Conservation (phyloP, 2,888 invertebrate species). For the Diplazon laetatorius region DNA sequence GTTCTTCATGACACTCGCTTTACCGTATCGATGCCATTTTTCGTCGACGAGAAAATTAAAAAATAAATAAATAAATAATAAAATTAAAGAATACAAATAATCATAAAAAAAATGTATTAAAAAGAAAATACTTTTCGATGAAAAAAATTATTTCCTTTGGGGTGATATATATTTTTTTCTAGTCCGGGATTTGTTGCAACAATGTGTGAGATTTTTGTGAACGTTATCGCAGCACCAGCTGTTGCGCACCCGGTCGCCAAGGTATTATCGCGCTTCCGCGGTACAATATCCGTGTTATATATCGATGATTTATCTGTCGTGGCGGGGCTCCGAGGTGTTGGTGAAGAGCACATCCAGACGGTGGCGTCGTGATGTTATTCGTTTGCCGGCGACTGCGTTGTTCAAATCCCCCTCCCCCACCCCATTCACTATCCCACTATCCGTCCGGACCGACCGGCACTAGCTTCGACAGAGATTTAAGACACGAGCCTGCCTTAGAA, state of each 20-base stretch:
- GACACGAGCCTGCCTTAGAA: no score
- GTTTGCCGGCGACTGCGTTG: constrained; percentile 18
- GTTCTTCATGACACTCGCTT: no score
- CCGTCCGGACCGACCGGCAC: neutral
- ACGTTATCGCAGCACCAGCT: constrained; percentile 25
- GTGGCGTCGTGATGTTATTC: constrained; percentile 11
- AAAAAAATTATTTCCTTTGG: no score
- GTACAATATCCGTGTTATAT: constrained; percentile 1
- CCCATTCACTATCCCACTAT: constrained; percentile 1
- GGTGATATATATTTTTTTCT: no score
- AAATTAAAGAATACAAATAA: no score
- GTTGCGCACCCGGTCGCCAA: constrained; percentile 17
- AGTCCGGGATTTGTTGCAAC: neutral
- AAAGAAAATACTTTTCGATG: no score
- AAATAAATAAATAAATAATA: no score
- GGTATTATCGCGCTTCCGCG: neutral
- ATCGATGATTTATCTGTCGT: constrained; percentile 23
- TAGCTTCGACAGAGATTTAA: neutral
- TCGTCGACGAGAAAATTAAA: no score
- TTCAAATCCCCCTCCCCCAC: no score
- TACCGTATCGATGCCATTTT: no score
- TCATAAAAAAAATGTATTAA: no score
- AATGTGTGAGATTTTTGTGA: neutral
- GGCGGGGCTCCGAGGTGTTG: neutral
- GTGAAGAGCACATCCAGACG: constrained; percentile 25